Percentiles rank a stretch among this genome's conserved stretches.
phyloP scores from a whole-genome alignment of 2,797 vertebrate species.

The Tolypeutes matacus region DNA sequence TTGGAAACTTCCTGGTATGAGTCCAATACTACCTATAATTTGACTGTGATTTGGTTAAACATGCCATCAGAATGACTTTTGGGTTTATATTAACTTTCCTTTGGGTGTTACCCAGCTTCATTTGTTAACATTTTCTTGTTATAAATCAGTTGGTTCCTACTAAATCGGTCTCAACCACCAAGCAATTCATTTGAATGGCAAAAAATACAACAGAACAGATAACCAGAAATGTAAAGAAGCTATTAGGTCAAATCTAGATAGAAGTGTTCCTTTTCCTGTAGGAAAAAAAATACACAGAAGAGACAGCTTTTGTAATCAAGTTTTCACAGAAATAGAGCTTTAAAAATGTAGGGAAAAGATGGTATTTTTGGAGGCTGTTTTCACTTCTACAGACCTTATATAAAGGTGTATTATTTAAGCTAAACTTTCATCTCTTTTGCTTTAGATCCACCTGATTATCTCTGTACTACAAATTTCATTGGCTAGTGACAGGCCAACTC shows the following conservation, averaged over 20 bases:
- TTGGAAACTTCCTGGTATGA: not conserved
- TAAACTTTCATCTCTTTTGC: not conserved
- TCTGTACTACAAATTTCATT: not conserved
- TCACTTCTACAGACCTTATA: constrained; percentile 32
- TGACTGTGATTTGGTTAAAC: constrained; percentile 10
- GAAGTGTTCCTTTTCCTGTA: not conserved
- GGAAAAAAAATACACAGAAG: not conserved
- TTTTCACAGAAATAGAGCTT: not conserved
- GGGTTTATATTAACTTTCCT: not conserved
- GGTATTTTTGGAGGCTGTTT: not conserved
- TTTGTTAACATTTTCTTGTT: not conserved
- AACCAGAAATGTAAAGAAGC: constrained; percentile 35
- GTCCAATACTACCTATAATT: not conserved
- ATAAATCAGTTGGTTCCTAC: not conserved
- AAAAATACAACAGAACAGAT: not conserved
- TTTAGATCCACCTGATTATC: not conserved
- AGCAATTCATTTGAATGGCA: not conserved
- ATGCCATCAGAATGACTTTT: not conserved
- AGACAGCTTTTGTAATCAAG: not conserved
- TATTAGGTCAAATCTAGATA: not conserved
- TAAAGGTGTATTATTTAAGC: not conserved
- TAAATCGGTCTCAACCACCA: constrained; percentile 38
- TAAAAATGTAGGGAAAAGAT: not conserved
- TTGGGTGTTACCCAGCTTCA: not conserved
- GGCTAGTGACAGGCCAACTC: not conserved